Base-by-base conservation (phyloP, 2,888 invertebrate species). In the Catocala sponsa region DNA sequence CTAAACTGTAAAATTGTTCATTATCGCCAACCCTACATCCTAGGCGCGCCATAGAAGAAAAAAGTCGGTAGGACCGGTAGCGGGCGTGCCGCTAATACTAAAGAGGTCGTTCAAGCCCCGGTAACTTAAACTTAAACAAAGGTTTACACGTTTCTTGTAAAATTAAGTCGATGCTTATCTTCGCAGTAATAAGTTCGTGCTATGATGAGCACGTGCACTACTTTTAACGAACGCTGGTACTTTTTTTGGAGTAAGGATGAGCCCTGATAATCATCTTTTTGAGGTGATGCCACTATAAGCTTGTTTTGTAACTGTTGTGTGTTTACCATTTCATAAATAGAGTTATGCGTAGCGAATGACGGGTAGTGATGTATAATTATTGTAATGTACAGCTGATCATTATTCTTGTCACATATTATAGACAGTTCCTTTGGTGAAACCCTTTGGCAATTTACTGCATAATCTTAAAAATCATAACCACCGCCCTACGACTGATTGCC, bases 131-230 rank as follows among this genome's bases (percentile, higher is more conserved):
- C 48, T 73, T 66, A 78, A 88, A 91, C 90, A 89, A 90, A 91
- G 86, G 85, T 88, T 88, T 90, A 88, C 88, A 86, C 86, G 88
- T 89, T 91, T 82, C 90, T 86, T 86, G 88, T 93, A 89, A 90
- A 93, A 93, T 92, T 92, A 92, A 91, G 74, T 71, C 74, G 93
- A 93, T 92, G 83, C 79, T 90, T 92, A 94, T 94, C 94, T 85
- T 76, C 79, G 80, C 82, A 86, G 89, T 90, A 90, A 90, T 90
- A 85, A 85, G 85, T 76, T 84, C 86, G 86, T 85, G 86, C 69
- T 71, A 81, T 70, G 87, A 85, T 78, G 85, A 84, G 91, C 92
- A 91, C 92, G 92, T 92, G 92, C 87, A 88, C 89, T 86, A 91
- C 84, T 90, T 89, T 85, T 86, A 90, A 91, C 89, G 86, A 90